Evolutionary conservation across 1,140 invertebrate species (phyloP).

Genomic region (Bradysia coprophila): DNA sequence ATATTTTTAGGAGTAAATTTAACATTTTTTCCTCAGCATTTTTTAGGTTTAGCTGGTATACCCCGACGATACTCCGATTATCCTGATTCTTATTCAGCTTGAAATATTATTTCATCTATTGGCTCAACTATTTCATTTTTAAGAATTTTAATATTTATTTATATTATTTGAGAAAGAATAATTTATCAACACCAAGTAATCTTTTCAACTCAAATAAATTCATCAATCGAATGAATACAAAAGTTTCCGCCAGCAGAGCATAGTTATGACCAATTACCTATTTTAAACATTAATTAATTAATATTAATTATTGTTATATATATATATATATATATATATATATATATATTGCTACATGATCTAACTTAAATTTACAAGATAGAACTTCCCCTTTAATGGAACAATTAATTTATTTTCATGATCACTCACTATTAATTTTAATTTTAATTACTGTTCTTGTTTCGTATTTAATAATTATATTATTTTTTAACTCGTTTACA

Average conservation of each 20-base stretch:
- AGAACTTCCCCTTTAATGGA: slow-evolving; percentile 33
- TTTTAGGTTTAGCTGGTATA: slow-evolving; percentile 55
- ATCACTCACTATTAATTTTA: slow-evolving; percentile 33
- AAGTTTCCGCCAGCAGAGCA: not conserved
- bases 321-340: slow-evolving; percentile 32
- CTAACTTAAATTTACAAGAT: slow-evolving; percentile 32
- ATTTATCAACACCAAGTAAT: not conserved
- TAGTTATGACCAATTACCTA: not conserved
- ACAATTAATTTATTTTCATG: slow-evolving; percentile 38
- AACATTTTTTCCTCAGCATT: slow-evolving; percentile 59
- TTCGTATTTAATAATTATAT: slow-evolving; percentile 31
- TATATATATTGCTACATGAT: slow-evolving; percentile 30
- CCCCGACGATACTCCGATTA: slow-evolving; percentile 55
- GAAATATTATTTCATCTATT: slow-evolving; percentile 43
- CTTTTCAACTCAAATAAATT: not conserved
- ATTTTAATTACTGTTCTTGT: slow-evolving; percentile 36
- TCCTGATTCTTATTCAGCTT: slow-evolving; percentile 36
- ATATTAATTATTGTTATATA: slow-evolving; percentile 28
- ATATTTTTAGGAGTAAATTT: slow-evolving; percentile 51
- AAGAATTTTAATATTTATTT: slow-evolving; percentile 31
- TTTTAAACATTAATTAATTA: not conserved
- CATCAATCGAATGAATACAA: not conserved
- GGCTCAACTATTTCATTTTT: slow-evolving; percentile 36
- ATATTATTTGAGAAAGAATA: slow-evolving; percentile 24
- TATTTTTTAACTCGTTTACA: slow-evolving; percentile 29